Evolutionary conservation across 2,113 vertebrate species (phyloP).

Genomic region (Ahaetulla prasina): DNA sequence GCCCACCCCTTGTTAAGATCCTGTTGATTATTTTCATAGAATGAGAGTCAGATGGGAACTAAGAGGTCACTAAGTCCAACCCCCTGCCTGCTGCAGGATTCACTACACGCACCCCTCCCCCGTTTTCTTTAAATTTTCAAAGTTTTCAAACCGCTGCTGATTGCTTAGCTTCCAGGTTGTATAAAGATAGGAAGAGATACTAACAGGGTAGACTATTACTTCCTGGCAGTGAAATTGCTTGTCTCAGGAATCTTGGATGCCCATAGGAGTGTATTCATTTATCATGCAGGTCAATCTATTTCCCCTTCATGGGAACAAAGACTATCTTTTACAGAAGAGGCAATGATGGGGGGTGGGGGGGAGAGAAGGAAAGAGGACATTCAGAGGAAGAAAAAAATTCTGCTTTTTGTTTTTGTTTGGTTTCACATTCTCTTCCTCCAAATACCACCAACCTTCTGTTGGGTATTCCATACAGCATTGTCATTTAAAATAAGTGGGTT

Average conservation of each 20-base stretch:
- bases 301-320: not conserved
- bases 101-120: not conserved
- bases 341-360: no score
- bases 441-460: not conserved
- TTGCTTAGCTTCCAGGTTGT: not conserved
- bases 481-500: not conserved
- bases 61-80: not conserved
- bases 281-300: slow-evolving; percentile 15
- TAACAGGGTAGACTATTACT: not conserved
- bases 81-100: not conserved
- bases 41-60: not conserved
- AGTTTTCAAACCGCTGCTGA: not conserved
- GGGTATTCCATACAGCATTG: not conserved
- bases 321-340: not conserved
- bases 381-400: not conserved
- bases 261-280: not conserved
- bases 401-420: not conserved
- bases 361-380: not conserved
- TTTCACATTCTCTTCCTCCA: not conserved
- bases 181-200: not conserved
- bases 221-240: slow-evolving; percentile 15
- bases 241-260: not conserved
- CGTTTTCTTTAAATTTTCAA: not conserved
- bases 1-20: not conserved
- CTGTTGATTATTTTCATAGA: not conserved